Evolutionary conservation across 2,888 invertebrate genomes (phyloP).

Genomic region (Cephus pygmeus): DNA sequence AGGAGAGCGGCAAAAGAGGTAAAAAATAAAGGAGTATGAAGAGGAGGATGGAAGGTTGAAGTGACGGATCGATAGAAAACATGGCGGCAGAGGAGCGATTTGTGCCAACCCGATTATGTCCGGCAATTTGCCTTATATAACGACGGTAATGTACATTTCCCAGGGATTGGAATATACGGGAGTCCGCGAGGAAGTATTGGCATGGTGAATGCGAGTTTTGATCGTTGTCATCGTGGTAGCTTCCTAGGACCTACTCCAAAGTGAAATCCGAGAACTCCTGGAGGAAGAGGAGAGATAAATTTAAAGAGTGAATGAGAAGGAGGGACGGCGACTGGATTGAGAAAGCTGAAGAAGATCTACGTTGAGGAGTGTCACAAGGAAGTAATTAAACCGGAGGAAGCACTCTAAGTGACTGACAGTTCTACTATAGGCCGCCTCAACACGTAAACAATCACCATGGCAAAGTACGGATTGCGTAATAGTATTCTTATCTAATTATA

Average conservation of each 20-base stretch:
- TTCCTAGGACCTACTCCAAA: background rate
- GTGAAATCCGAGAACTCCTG: background rate
- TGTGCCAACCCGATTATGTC: slow-evolving; percentile 25
- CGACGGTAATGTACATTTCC: slow-evolving; percentile 37
- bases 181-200: slow-evolving; percentile 8
- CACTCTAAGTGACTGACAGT: slow-evolving; percentile 1
- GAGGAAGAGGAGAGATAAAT: background rate
- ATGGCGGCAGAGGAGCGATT: slow-evolving; percentile 38
- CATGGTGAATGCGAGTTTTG: background rate
- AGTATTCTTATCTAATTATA: slow-evolving; percentile 53
- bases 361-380: background rate
- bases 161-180: background rate
- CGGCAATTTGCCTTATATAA: slow-evolving; percentile 37
- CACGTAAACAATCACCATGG: slow-evolving; percentile 54
- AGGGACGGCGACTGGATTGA: background rate
- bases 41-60: background rate
- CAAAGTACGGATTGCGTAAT: slow-evolving; percentile 61
- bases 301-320: slow-evolving; percentile 11
- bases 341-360: background rate
- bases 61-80: background rate
- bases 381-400: background rate
- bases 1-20: background rate
- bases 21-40: background rate
- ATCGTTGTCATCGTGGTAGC: background rate
- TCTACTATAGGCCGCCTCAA: slow-evolving; percentile 3